Base-by-base conservation (phyloP, 2,113 vertebrate species). In the Periophthalmus modestus region DNA sequence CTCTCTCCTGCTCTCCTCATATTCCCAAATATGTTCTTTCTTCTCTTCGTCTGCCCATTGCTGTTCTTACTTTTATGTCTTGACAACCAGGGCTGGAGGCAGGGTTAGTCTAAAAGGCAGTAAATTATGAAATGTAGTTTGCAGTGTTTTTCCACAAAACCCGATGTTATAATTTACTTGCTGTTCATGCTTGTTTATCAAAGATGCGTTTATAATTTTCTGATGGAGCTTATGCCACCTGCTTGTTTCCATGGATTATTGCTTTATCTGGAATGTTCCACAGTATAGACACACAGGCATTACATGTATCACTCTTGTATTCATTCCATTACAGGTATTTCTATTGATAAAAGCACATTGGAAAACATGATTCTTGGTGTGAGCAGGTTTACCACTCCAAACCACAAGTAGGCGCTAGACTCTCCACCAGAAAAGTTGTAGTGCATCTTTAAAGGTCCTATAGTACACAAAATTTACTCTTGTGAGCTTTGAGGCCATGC, bases 1-100 rank as follows among this genome's bases (percentile, higher is more conserved):
- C 88, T 82, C 68, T 79, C 75, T 81, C 75, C 85, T 52, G 62
- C 85, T 73, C 86, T 79, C 76, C 82, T 86, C 85, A 71, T 82
- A 88, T 88, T 87, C 84, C 67, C 74, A 71, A 63, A 89, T 82
- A 85, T 89, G 71, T 81, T 79, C 57, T 85, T 83, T 82, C 82
- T 86, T 82, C 78, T 79, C 63, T 75, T 72, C 61, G 78, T 0
- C 48, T 69, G 21, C 58, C 62, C 57, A 23, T 71, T 58, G 34
- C 57, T 65, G 46, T 21, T 48, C 57, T 74, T 59, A 70, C 66
- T 71, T 73, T n/a, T 62, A 15, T 50, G 52, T 62, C 47, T 63
- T 69, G 78, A 55, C 62, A 65, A 21, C 50, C 59, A 73, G 72
- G 78, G 78, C 85, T 89, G 83, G 85, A 86, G 90, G 83, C 85